Base-by-base conservation (phyloP, 35 echinoderm and acorn worm species). In the Stichopus chloronotus region DNA sequence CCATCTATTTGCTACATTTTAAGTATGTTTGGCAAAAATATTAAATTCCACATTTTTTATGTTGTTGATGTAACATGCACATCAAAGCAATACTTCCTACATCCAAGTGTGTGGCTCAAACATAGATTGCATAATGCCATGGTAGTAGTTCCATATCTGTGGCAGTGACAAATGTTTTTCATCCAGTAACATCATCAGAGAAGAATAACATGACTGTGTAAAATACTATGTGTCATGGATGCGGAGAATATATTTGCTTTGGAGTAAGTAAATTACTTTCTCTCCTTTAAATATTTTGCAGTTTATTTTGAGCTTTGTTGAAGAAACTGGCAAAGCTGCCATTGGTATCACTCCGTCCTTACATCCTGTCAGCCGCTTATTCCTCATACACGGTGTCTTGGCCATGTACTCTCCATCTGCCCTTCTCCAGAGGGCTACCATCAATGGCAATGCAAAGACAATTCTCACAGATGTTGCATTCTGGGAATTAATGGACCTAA, bases 401-500 rank as follows among this genome's bases (percentile, higher is more conserved):
- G 55, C 82, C 3, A 85, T 85, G 82, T 58, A 58, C 57, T 85
- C 82, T 22, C 55, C 53, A 14, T 55, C 30, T 23, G 13, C 82
- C 13, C 55, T 85, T 17, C 55, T 85, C 8, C 82, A 85, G 20
- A 58, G 5, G n/a, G 5, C 58, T 17, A 59, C 55, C 10, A n/a
- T 59, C 9, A 17, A 58, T 20, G 56, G 52, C 22, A 55, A 13
- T 53, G 56, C 56, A 56, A 55, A 85, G 14, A 58, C 22, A 14
- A 58, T 85, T 25, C 17, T 85, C 17, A 59, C 56, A 55, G 52
- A 85, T 22, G 7, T 85, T 85, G 55, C 57, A 59, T 85, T 85
- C 82, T 85, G 82, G 82, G 56, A 85, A 58, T 58, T 85, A 55
- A 85, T 85, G 55, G 58, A 23, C 16, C 82, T 85, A 5, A 58